Evolutionary conservation across 2,797 vertebrate species (phyloP).

Genomic region (Arctocebus calabarensis): DNA sequence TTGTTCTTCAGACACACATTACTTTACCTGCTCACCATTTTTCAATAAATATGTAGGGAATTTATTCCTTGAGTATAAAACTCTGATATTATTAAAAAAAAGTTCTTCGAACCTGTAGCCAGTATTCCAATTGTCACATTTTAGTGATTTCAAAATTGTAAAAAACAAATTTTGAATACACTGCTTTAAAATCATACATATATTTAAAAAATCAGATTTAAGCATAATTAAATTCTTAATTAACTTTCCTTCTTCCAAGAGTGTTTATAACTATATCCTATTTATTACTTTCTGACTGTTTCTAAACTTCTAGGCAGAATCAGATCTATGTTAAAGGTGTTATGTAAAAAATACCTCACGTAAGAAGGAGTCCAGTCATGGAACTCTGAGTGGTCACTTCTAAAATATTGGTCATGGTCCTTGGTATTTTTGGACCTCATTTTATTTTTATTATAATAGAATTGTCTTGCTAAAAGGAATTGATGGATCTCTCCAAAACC

Average conservation of each 20-base stretch:
- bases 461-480: background rate
- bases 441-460: background rate
- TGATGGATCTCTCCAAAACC: background rate
- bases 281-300: background rate
- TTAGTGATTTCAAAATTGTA: constrained; percentile 45
- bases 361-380: background rate
- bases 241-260: background rate
- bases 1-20: background rate
- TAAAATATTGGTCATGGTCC: background rate
- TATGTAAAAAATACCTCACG: background rate
- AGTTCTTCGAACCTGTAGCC: background rate
- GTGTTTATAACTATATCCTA: background rate
- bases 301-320: background rate
- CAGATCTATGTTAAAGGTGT: background rate
- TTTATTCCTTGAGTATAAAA: background rate
- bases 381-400: background rate
- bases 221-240: background rate
- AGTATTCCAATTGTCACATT: background rate
- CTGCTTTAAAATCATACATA: background rate
- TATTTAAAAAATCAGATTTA: background rate
- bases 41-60: background rate
- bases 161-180: background rate
- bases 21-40: background rate
- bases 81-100: background rate
- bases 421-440: background rate